Evolutionary conservation across 2,797 vertebrate genomes (phyloP).

Genomic region (Sternarchorhynchus goeldii): DNA sequence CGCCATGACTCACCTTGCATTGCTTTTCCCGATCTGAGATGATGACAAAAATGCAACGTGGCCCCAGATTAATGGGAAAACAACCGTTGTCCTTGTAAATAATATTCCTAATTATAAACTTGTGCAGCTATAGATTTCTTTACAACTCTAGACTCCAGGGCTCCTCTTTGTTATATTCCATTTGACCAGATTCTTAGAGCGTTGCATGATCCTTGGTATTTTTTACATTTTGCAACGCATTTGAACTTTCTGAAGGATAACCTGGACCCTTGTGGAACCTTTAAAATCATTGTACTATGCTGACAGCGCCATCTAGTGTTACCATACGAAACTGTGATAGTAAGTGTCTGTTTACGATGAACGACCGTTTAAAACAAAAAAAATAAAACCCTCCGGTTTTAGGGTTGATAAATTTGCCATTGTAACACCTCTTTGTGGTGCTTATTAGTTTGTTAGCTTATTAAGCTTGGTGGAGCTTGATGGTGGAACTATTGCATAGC

Average conservation of each 20-base stretch:
- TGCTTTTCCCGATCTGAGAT: background rate
- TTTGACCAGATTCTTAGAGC: too few species aligned
- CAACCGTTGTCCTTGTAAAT: too few species aligned
- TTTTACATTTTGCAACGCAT: too few species aligned
- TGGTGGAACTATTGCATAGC: slow-evolving; percentile 15
- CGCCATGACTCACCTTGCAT: background rate
- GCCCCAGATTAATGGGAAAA: too few species aligned
- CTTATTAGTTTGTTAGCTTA: background rate
- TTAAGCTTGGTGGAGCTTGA: too few species aligned
- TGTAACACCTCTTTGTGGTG: background rate
- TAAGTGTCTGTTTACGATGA: background rate
- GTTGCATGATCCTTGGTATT: too few species aligned
- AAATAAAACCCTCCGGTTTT: background rate
- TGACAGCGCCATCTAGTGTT: slow-evolving; percentile 45
- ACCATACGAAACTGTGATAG: background rate
- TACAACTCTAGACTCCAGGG: too few species aligned
- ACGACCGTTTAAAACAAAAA: background rate
- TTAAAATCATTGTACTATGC: background rate
- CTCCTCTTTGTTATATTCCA: too few species aligned
- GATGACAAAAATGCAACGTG: too few species aligned
- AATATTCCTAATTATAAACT: too few species aligned
- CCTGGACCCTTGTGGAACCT: background rate
- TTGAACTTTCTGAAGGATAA: background rate
- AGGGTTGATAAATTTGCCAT: too few species aligned
- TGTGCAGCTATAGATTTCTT: too few species aligned